phyloP scores from a whole-genome alignment of 1,140 invertebrate genomes.

The Contarinia nasturtii region DNA sequence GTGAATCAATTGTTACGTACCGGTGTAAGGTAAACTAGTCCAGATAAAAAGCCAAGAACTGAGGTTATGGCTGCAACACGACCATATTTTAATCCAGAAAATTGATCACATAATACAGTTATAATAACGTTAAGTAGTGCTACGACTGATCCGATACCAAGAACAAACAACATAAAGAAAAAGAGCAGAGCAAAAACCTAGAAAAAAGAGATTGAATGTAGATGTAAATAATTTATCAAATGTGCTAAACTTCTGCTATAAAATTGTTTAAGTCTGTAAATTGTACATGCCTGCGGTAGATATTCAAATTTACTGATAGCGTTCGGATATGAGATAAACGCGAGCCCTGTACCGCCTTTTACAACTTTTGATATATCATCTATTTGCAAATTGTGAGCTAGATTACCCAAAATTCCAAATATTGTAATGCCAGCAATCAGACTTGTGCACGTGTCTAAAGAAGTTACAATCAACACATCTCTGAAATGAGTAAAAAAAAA shows the following conservation, averaged over 20 bases:
- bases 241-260: no score
- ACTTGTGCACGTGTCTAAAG: constrained; percentile 60
- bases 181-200: constrained; percentile 70
- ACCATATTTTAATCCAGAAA: constrained; percentile 38
- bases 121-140: constrained; percentile 44
- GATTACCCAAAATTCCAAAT: constrained; percentile 65
- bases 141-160: constrained; percentile 57
- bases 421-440: constrained; percentile 71
- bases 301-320: constrained; percentile 64
- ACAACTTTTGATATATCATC: constrained; percentile 33
- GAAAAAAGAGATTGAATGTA: constrained; percentile 14
- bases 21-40: constrained; percentile 59
- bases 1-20: constrained; percentile 27
- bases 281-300: constrained; percentile 60
- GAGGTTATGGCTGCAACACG: constrained; percentile 38
- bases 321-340: constrained; percentile 77
- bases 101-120: constrained; percentile 48
- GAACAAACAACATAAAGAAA: constrained; percentile 73
- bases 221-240: constrained; percentile 42
- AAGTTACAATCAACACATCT: constrained; percentile 57
- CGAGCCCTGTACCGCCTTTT: constrained; percentile 49
- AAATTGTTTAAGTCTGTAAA: no score
- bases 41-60: constrained; percentile 38
- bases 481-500: no score
- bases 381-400: constrained; percentile 42